Evolutionary conservation across 30 jellyfish, hydroid and myxozoan genomes (phyloP).

Genomic region (Aurelia sp.): DNA sequence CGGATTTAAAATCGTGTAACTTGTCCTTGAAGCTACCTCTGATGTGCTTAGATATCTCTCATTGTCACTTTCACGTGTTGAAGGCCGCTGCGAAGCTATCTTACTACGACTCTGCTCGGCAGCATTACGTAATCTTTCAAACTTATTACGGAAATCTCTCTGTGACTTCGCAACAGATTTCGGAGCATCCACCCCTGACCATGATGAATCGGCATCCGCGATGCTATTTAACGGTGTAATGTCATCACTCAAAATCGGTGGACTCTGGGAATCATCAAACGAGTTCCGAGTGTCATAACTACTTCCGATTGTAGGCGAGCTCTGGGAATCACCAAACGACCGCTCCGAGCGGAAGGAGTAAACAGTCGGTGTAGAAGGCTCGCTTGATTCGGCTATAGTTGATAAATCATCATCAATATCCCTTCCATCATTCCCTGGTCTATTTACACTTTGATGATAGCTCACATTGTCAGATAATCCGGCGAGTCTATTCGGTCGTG

Average conservation of each 20-base stretch:
- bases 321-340: conserved; percentile 44
- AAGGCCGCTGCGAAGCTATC: too few species aligned
- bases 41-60: neutral
- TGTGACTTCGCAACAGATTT: too few species aligned
- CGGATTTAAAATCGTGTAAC: conserved; percentile 69
- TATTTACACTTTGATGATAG: neutral
- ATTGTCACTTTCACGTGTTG: neutral
- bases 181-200: too few species aligned
- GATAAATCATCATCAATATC: conserved; percentile 91
- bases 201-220: conserved; percentile 1
- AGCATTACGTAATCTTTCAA: neutral
- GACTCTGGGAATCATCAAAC: conserved; percentile 26
- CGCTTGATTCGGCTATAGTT: conserved; percentile 91
- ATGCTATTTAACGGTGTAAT: conserved; percentile 30
- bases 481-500: conserved; percentile 35
- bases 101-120: neutral
- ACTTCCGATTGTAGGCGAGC: conserved; percentile 26
- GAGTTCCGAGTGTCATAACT: conserved; percentile 7
- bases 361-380: conserved; percentile 90
- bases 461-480: conserved; percentile 10
- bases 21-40: conserved; percentile 3
- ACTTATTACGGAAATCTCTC: too few species aligned
- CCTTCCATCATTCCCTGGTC: neutral
- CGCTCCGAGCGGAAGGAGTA: conserved; percentile 51
- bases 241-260: conserved; percentile 17